phyloP scores from a whole-genome alignment of 2,113 vertebrate species.

The Ctenodactylus gundi region DNA sequence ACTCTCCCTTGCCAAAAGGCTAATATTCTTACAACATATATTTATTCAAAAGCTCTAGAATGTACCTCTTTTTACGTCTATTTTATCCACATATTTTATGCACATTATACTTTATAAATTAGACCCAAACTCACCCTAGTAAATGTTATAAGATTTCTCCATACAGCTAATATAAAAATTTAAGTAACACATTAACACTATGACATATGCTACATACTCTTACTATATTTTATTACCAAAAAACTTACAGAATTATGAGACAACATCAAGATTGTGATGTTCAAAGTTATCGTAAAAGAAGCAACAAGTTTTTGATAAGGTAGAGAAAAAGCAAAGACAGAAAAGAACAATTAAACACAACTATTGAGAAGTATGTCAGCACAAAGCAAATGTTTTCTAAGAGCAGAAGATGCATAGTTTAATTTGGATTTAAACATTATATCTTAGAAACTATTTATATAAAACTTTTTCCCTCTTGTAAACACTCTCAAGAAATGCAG shows the following conservation, averaged over 20 bases:
- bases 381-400: background rate
- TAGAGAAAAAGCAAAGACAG: background rate
- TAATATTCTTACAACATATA: background rate
- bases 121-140: constrained; percentile 21
- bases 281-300: background rate
- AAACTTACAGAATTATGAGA: background rate
- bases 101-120: background rate
- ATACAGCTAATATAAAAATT: background rate
- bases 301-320: background rate
- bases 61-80: background rate
- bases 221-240: background rate
- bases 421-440: background rate
- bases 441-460: background rate
- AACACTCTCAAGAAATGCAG: background rate
- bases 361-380: background rate
- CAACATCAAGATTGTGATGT: background rate
- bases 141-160: background rate
- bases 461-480: background rate
- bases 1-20: constrained; percentile 16
- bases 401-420: background rate
- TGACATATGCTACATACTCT: background rate
- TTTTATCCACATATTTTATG: background rate
- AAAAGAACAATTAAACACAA: background rate
- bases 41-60: background rate
- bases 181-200: background rate